Evolutionary conservation across 2,113 vertebrate genomes (phyloP), one percentile per base, ranked within the genome.

Genomic region (Platysternon megacephalum): DNA sequence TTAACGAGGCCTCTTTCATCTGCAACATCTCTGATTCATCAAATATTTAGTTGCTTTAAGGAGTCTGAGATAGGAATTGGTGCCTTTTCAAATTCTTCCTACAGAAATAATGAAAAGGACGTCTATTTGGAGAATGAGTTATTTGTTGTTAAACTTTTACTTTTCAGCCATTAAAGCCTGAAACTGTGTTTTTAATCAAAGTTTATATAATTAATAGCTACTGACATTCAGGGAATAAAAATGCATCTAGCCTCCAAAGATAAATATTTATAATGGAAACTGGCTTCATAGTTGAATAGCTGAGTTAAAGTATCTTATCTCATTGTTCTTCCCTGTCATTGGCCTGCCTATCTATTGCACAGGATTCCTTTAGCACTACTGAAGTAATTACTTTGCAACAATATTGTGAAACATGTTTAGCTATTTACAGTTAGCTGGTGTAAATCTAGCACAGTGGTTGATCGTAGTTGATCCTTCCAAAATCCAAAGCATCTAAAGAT

Each of bases 61-160:
- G 13, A 32, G 2, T 93, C 84, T 78, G 61, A 91, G 95, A 94
- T 14, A 61, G 28, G 58, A 61, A 32, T 32, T 78, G 84, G 39
- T 90, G 58, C 42, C 90, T 93, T 96, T 95, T 91, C 79, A 93
- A 93, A 93, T 91, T 35, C 48, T 93, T 96, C 82, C 89, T 88
- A 93, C 58, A 82, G 81, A 95, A 94, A 94, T 53, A 24, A 76
- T 90, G 76, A 93, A 93, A 94, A 95, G 46, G 86, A 90, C 85
- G 90, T 87, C 58, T 87, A 8, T 88, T 68, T 76, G 39, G 32
- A 88, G 95, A 96, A 93, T 4, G 58, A 88, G 32, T 4, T 91
- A 53, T 87, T 90, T 85, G 79, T 91, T 93, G 91, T 94, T 90
- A 96, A 88, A 90, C 85, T 97, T 90, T 95, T 91, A 93, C 89